Base-by-base conservation (phyloP, 2,888 invertebrate genomes). In the Caenorhabditis sp. region DNA sequence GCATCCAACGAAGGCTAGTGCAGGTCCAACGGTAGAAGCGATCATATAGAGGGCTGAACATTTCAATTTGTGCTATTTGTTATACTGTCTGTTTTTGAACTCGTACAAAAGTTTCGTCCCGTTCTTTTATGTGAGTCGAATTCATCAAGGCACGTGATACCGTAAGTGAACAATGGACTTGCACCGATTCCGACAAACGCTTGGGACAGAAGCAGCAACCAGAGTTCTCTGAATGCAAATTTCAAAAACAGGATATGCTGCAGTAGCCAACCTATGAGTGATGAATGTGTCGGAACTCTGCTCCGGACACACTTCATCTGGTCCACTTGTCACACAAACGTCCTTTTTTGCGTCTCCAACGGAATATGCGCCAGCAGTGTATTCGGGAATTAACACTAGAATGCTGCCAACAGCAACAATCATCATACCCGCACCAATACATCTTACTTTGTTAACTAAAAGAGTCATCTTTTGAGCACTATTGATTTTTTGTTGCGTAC, bases 1-100 rank as follows among this genome's bases (percentile, higher is more conserved):
- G 1, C 96, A 96, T 13, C 95, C 92, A 18, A 96, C 94, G 92
- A 95, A 96, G 47, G 96, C 96, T 87, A 95, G 92, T 51, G 95
- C 95, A n/a, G 95, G 95, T 2, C 95, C 95, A 86, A 95, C 94
- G 65, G 95, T 94, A 20, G 95, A 95, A 94, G 95, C 95, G 22
- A 95, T 95, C 92, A 95, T 95, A 92, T 95, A 95, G 58, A 95
- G 94, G 74, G 95, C 95, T 95, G 92, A 0, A 92, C 93, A 60
- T 11, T 3, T 2, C n/a, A 26, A 32, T 28, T 51, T 2, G 24
- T 32, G 13, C 40, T 15, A 11, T 15, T 15, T 5, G 13, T 40
- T 15, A 40, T 3, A 3, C 47, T 55, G n/a, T n/a, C n/a, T n/a
- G n/a, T 4, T 2, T 55, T 28, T 24, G 5, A 55, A 6, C 8